Conservation (phyloP, 2,797 vertebrate species). For the Lindbergichthys nudifrons region DNA sequence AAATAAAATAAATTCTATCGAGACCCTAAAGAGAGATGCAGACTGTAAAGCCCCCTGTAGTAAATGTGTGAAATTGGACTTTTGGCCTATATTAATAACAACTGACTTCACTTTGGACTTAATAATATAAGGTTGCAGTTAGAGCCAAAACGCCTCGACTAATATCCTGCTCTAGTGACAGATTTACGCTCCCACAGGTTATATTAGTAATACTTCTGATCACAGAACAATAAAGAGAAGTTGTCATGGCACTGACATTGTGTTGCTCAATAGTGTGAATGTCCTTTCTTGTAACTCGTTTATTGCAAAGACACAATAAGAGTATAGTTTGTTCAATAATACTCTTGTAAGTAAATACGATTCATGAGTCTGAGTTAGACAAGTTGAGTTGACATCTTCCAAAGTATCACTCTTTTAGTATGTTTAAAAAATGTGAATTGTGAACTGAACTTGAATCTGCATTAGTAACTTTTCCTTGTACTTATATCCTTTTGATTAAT, state of each 20-base stretch:
- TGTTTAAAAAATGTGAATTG: no score
- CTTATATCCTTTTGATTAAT: no score
- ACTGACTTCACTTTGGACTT: background rate
- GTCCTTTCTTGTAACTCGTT: slow-evolving; percentile 1
- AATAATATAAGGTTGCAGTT: background rate
- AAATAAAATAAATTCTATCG: no score
- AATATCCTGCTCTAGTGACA: slow-evolving; percentile 34
- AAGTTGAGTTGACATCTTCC: background rate
- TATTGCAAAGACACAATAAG: background rate
- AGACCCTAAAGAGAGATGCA: background rate
- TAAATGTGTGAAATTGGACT: background rate
- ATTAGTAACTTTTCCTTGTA: no score
- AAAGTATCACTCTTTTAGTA: no score
- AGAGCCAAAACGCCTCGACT: slow-evolving; percentile 7
- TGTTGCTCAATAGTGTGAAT: background rate
- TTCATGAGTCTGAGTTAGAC: background rate
- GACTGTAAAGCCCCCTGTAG: background rate
- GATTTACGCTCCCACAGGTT: slow-evolving; percentile 32
- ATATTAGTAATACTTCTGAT: slow-evolving; percentile 25
- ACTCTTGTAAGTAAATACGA: background rate
- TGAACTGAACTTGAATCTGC: no score
- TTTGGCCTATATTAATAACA: background rate
- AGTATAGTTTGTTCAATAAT: background rate
- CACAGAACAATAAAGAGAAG: slow-evolving; percentile 17
- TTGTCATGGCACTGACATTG: background rate